Base-by-base conservation (phyloP, 2,888 invertebrate genomes). In the Punctoribates punctum region DNA sequence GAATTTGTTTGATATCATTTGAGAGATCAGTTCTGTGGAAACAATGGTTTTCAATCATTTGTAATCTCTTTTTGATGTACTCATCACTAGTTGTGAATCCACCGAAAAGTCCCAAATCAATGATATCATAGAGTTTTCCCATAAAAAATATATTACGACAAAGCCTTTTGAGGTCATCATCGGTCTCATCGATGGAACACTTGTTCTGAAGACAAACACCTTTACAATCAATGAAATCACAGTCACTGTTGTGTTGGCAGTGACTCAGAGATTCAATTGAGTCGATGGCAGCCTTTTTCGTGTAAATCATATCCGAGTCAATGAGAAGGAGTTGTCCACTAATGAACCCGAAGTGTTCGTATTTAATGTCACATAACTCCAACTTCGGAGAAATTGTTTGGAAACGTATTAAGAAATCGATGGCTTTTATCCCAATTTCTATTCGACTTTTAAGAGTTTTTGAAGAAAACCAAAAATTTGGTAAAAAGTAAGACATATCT, bases 311-410 rank as follows among this genome's bases (percentile, higher is more conserved):
- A 74, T 84, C 84, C 0, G 81, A 80, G 78, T 84, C 84, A 20
- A 77, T 77, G 13, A 77, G 27, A 17, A 73, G 0, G 65, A 83
- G 80, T 23, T 81, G 81, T 62, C 81, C 79, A 1, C 72, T 74
- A 73, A 80, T 79, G 4, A 83, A 65, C 1, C 83, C 84, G 80
- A 84, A 84, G 76, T 84, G 83, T 65, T 84, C 84, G 74, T 83
- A 83, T 78, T 85, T 85, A 4, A 85, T 83, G 81, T 86, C 86
- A 81, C 86, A 86, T 80, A 85, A 82, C 79, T 86, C 85, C 0
- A 85, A 80, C 1, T 83, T 83, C 77, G 84, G 83, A 70, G 83
- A 80, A 42, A 84, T 83, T 15, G 82, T 82, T 79, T 85, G 83
- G 67, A 85, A 80, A 42, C 82, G 81, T 23, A 83, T 81, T 6